A percentile compares a stretch with the other conserved stretches of the same genome.
These are phyloP conservation scores for Brachylomia viminalis DNA, from an alignment of 2,888 invertebrate genomes.

Conservation along the genomic window DNA sequence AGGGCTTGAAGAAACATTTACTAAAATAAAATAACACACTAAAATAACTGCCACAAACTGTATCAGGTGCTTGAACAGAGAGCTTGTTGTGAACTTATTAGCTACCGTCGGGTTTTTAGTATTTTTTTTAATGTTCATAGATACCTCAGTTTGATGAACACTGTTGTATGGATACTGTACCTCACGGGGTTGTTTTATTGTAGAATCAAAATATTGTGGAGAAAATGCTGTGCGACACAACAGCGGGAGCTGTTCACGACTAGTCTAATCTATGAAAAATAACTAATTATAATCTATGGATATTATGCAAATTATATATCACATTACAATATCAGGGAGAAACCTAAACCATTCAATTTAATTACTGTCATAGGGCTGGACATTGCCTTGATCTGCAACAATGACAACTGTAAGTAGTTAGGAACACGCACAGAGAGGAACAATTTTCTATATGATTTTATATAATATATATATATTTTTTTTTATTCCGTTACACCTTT, in stretches of 20 bases:
- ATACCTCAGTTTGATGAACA: not conserved
- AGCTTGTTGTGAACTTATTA: too few relatives aligned
- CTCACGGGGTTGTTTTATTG: too few relatives aligned
- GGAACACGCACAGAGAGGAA: not conserved
- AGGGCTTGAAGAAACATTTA: too few relatives aligned
- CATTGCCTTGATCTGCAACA: slow-evolving; percentile 18
- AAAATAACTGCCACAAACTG: too few relatives aligned
- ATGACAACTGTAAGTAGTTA: not conserved
- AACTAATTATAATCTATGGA: not conserved
- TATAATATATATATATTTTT: too few relatives aligned
- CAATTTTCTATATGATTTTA: not conserved
- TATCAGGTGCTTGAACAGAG: too few relatives aligned
- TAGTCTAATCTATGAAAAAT: not conserved
- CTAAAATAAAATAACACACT: too few relatives aligned
- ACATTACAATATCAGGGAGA: not conserved
- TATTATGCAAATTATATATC: not conserved
- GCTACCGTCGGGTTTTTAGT: not conserved
- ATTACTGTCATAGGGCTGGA: slow-evolving; percentile 3
- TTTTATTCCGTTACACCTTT: too few relatives aligned
- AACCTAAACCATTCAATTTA: not conserved
- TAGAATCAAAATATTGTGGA: too few relatives aligned
- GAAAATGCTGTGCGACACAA: too few relatives aligned
- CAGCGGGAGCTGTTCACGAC: not conserved
- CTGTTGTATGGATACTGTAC: not conserved
- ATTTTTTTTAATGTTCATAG: not conserved